Conservation (phyloP, 2,113 vertebrate species). For the Chloroceryle aenea region DNA sequence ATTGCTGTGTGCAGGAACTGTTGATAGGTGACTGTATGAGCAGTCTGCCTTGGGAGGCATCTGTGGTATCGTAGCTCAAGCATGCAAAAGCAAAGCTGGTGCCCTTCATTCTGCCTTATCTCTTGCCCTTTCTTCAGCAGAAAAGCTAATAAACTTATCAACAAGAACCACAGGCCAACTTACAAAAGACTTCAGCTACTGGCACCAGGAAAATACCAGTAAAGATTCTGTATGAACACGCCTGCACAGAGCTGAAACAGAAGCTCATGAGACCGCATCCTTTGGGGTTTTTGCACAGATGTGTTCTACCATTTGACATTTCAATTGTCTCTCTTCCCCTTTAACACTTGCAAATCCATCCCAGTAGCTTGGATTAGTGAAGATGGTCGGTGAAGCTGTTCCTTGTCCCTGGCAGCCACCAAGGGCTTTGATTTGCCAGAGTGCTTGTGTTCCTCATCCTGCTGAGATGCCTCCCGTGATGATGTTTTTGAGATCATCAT, state of each 20-base stretch:
- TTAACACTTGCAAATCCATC: not conserved
- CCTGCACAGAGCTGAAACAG: not conserved
- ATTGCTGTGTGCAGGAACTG: not conserved
- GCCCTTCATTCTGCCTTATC: slow-evolving; percentile 53
- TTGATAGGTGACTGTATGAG: not conserved
- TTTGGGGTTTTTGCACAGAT: not conserved
- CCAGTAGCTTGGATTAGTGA: not conserved
- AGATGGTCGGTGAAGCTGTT: accelerated
- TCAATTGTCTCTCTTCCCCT: not conserved
- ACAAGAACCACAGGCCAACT: slow-evolving; percentile 25
- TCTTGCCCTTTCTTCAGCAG: slow-evolving; percentile 51
- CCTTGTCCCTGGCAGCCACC: not conserved
- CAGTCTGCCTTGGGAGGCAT: not conserved
- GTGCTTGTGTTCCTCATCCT: not conserved
- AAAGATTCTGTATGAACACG: not conserved
- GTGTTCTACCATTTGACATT: not conserved
- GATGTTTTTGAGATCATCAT: not conserved
- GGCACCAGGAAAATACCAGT: slow-evolving; percentile 7
- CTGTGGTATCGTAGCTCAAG: not conserved
- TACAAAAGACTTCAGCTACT: slow-evolving; percentile 35
- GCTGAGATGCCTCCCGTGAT: not conserved
- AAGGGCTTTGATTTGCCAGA: not conserved
- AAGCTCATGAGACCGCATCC: not conserved
- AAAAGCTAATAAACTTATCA: slow-evolving; percentile 58
- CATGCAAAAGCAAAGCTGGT: slow-evolving; percentile 8